Conservation (phyloP, 2,888 invertebrate species). For the Acrobasis repandana region DNA sequence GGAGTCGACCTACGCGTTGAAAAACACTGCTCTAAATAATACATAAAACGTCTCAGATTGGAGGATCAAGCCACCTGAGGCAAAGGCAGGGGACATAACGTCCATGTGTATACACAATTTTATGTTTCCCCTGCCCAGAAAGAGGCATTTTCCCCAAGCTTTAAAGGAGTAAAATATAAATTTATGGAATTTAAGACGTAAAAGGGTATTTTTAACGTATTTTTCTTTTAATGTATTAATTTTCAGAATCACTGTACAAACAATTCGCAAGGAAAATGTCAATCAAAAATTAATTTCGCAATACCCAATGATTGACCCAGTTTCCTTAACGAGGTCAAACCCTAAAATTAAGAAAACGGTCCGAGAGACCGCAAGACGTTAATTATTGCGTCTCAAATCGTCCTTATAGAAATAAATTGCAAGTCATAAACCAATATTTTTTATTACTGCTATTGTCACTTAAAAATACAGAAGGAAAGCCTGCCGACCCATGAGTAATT, state of each 20-base stretch:
- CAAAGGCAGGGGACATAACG: too few species aligned
- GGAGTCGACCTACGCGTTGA: too few species aligned
- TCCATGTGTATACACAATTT: too few species aligned
- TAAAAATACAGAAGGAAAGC: conserved; percentile 31
- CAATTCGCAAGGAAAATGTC: not conserved
- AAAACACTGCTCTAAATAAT: too few species aligned
- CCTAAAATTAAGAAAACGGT: not conserved
- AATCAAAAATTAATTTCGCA: not conserved
- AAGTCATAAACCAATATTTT: conserved; percentile 43
- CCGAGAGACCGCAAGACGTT: not conserved
- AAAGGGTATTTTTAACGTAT: too few species aligned
- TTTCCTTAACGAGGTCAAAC: not conserved
- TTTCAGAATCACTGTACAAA: not conserved
- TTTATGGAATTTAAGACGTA: too few species aligned
- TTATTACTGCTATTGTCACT: conserved; percentile 35
- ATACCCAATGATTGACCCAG: not conserved
- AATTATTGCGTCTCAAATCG: conserved; percentile 19
- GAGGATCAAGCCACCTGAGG: too few species aligned
- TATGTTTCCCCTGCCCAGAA: too few species aligned
- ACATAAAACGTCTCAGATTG: too few species aligned
- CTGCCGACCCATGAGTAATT: conserved; percentile 40
- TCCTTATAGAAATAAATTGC: conserved; percentile 30
- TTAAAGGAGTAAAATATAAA: too few species aligned
- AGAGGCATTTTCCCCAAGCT: too few species aligned
- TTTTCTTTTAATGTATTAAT: not conserved